Evolutionary conservation across 2,113 vertebrate genomes (phyloP).

Genomic region (Sinocyclocheilus rhinocerous): DNA sequence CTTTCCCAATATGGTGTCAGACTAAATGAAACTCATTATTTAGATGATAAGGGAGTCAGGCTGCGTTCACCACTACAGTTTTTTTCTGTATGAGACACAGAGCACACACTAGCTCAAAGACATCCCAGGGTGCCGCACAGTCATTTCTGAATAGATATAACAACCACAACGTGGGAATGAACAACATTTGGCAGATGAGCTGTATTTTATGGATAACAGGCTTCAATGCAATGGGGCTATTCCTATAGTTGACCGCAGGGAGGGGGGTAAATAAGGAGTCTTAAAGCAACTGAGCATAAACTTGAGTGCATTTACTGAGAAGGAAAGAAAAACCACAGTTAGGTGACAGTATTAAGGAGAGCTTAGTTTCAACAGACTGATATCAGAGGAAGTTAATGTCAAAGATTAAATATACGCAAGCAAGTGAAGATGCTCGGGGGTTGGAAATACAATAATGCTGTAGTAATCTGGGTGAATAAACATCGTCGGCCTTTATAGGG

Average conservation of each 20-base stretch:
- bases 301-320: neutral
- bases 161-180: neutral
- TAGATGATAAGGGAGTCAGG: constrained; percentile 27
- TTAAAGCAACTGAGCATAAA: neutral
- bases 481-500: constrained; percentile 2
- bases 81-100: neutral
- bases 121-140: neutral
- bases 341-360: neutral
- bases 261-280: too few species aligned
- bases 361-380: neutral
- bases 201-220: neutral
- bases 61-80: neutral
- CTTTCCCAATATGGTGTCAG: constrained; percentile 14
- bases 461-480: neutral
- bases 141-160: neutral
- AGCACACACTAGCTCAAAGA: neutral
- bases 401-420: constrained; percentile 32
- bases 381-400: neutral
- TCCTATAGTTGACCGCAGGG: neutral
- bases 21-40: constrained; percentile 43
- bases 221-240: neutral
- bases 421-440: neutral
- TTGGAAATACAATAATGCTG: neutral
- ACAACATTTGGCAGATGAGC: neutral
- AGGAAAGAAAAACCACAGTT: neutral